Conservation (phyloP, 2,888 invertebrate genomes). For the Arge pagana region DNA sequence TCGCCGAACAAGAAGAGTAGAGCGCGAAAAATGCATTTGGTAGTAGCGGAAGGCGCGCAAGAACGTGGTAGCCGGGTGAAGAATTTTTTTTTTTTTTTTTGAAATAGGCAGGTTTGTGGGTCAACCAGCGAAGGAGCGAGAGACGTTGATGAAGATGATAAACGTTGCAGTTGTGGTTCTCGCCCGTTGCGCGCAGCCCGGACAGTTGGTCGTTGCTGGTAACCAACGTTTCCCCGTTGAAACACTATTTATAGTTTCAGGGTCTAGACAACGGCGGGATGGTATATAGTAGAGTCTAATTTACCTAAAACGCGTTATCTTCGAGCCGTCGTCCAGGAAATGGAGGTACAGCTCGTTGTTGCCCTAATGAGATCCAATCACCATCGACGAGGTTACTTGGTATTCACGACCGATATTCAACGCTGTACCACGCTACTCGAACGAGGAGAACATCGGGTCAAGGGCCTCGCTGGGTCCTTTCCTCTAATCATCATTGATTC, state of each 20-base stretch:
- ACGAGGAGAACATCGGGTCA: slow-evolving; percentile 42
- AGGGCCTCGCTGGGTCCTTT: slow-evolving; percentile 36
- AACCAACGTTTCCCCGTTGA: neutral
- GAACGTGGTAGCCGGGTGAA: neutral
- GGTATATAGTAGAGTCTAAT: slow-evolving; percentile 37
- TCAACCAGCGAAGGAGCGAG: neutral
- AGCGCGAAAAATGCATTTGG: neutral
- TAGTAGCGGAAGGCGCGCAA: neutral
- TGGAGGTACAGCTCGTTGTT: slow-evolving; percentile 41
- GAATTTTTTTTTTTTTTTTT: no score
- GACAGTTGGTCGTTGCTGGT: slow-evolving; percentile 2
- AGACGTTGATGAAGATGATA: neutral
- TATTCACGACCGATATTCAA: slow-evolving; percentile 48
- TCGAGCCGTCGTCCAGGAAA: slow-evolving; percentile 21
- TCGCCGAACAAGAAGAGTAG: slow-evolving; percentile 6
- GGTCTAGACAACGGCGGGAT: slow-evolving; percentile 23
- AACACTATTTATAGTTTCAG: slow-evolving; percentile 30
- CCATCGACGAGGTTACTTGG: slow-evolving; percentile 50
- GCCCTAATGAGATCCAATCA: slow-evolving; percentile 53
- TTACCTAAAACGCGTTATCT: slow-evolving; percentile 44
- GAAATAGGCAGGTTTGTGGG: no score
- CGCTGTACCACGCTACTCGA: slow-evolving; percentile 40
- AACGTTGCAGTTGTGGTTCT: slow-evolving; percentile 14
- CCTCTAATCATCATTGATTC: no score
- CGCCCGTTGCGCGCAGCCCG: slow-evolving; percentile 7